Conservation (phyloP, 1,140 invertebrate species). For the Tetragonula clypearis region DNA sequence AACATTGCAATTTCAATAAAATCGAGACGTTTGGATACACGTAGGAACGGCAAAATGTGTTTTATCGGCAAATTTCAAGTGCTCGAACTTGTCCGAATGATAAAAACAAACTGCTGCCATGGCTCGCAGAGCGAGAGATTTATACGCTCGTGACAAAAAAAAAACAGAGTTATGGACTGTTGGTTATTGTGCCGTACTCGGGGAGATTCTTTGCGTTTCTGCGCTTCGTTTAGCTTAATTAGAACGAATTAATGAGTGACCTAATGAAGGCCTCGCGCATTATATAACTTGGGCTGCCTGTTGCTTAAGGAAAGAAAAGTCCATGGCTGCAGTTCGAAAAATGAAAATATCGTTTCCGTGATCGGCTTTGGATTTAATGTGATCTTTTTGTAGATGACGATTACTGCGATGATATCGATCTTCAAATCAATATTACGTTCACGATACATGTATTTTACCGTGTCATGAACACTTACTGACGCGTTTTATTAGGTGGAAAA, state of each 20-base stretch:
- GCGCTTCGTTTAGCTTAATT: not conserved
- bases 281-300: not conserved
- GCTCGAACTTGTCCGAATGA: not conserved
- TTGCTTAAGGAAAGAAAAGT: not conserved
- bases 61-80: not conserved
- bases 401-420: not conserved
- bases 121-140: not conserved
- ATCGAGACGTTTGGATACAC: not conserved
- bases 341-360: not conserved
- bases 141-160: slow-evolving; percentile 9
- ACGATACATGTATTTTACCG: not conserved
- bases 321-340: not conserved
- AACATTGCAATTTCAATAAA: not conserved
- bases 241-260: not conserved
- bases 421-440: not conserved
- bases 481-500: not conserved
- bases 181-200: slow-evolving; percentile 6
- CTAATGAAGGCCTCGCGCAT: not conserved
- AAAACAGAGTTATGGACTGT: not conserved
- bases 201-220: not conserved
- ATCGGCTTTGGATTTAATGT: not conserved
- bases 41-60: not conserved
- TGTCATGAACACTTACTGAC: not conserved
- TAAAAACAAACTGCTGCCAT: not conserved
- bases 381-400: not conserved